Evolutionary conservation across 2,888 invertebrate genomes (phyloP), one percentile per base, ranked within the genome.

Genomic region (Archips crataeganus): DNA sequence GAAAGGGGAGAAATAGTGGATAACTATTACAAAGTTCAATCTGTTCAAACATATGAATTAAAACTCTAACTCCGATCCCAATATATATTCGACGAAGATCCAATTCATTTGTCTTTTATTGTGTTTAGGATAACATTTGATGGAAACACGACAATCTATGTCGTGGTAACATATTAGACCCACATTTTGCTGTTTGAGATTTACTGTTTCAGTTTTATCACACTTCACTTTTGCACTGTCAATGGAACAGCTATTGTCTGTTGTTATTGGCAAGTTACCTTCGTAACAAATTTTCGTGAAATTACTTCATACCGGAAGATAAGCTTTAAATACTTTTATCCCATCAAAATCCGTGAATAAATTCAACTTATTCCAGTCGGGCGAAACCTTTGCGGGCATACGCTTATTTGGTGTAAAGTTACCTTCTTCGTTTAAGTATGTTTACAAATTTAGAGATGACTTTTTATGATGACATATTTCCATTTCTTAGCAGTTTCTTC

Each of bases 1-100:
- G 74, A 74, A 74, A 69, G 60, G 60, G 70, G 70, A 47, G 64
- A 69, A 64, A 64, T 74, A 70, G 70, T 64, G 74, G 70, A 45
- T 74, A 69, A 73, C 63, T 73, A 64, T 73, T 73, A 69, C 63
- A 64, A 73, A 69, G 68, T 69, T 73, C 63, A 73, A 73, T 64
- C 68, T 73, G 49, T 63, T 64, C 59, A 39, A 71, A 72, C 54
- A 63, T 57, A 32, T 36, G 59, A 42, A 63, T 15, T 39, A 4
- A 39, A 39, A 45, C 45, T 32, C 3, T 32, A 32, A 57, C 32
- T 32, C 57, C 57, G 32, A 32, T 49, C 57, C 59, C 47, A n/a
- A 32, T 49, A 36, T 71, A 65, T 64, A 64, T 71, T 64, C 63
- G 47, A 9, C 49, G 23, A 59, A 49, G 59, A n/a, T 47, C 47